Evolutionary conservation across 2,888 invertebrate genomes (phyloP).

Genomic region (Formica aserva): DNA sequence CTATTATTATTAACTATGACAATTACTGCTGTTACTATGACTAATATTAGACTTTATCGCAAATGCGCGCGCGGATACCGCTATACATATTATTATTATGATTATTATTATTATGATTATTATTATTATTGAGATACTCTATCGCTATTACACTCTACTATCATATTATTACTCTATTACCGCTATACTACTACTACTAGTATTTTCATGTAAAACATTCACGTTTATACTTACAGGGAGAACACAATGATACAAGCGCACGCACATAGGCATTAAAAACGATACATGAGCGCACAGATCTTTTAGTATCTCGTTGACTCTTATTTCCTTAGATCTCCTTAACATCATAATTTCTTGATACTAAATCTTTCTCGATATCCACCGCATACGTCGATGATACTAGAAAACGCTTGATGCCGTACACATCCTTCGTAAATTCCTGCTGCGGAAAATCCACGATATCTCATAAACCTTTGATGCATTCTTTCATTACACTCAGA

Average conservation of each 20-base stretch:
- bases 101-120: constrained; percentile 5
- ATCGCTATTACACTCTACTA: constrained; percentile 2
- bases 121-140: constrained; percentile 3
- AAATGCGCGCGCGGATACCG: not conserved
- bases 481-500: not conserved
- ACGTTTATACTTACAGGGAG: constrained; percentile 6
- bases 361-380: not conserved
- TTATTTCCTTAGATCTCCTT: constrained; percentile 6
- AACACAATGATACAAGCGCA: constrained; percentile 33
- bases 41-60: constrained; percentile 25
- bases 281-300: constrained; percentile 21
- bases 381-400: not conserved
- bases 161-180: constrained; percentile 18
- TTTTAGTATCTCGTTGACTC: not conserved
- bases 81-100: constrained; percentile 17
- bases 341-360: not conserved
- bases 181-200: constrained; percentile 19
- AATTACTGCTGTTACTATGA: constrained; percentile 22
- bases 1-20: constrained; percentile 29
- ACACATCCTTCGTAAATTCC: constrained; percentile 15
- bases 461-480: constrained; percentile 5
- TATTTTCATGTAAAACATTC: constrained; percentile 29
- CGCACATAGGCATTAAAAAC: constrained; percentile 4
- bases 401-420: not conserved
- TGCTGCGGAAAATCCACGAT: constrained; percentile 28